phyloP scores from a whole-genome alignment of 2,888 invertebrate genomes.

The Hydriomena furcata region DNA sequence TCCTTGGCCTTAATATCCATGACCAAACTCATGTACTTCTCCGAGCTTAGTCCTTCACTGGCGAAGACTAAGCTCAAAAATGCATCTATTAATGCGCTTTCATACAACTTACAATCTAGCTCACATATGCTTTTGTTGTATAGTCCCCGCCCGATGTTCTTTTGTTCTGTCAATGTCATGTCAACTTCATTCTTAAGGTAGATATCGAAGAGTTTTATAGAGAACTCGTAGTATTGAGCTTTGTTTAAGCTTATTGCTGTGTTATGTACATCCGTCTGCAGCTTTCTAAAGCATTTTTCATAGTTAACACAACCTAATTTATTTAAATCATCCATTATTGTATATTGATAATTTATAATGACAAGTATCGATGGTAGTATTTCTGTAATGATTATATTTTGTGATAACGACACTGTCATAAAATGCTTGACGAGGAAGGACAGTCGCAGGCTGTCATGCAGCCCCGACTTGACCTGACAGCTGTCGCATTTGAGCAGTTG shows the following conservation, averaged over 20 bases:
- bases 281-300: constrained; percentile 58
- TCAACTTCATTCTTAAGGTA: constrained; percentile 59
- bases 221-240: constrained; percentile 51
- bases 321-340: constrained; percentile 49
- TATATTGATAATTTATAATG: constrained; percentile 53
- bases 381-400: constrained; percentile 41
- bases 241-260: constrained; percentile 64
- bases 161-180: constrained; percentile 29
- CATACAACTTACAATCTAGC: constrained; percentile 55
- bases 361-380: constrained; percentile 42
- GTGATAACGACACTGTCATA: constrained; percentile 42
- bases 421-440: constrained; percentile 59
- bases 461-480: constrained; percentile 55
- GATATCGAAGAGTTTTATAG: constrained; percentile 61
- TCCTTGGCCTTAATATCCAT: constrained; percentile 71
- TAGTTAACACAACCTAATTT: constrained; percentile 54
- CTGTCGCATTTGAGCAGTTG: constrained; percentile 68
- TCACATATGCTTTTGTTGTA: constrained; percentile 75
- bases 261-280: constrained; percentile 69
- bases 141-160: constrained; percentile 62
- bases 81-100: constrained; percentile 57
- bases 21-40: constrained; percentile 68
- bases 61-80: constrained; percentile 63
- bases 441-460: constrained; percentile 64
- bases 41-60: constrained; percentile 45